Evolutionary conservation across 2,888 invertebrate species (phyloP).

Genomic region (Dione juno): DNA sequence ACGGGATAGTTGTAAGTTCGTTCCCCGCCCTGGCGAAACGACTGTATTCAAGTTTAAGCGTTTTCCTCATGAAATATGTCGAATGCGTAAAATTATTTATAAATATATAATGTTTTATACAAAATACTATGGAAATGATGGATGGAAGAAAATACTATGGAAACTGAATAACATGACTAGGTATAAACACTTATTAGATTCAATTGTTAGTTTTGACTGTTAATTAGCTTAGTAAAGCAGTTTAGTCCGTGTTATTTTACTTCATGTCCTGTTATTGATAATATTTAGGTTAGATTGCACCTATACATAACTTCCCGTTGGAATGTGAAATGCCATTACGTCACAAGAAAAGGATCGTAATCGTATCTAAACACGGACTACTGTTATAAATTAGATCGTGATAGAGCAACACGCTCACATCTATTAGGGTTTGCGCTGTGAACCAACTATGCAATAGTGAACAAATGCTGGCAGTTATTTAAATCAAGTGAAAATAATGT

Average conservation of each 20-base stretch:
- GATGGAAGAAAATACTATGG: no score
- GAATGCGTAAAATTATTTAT: no score
- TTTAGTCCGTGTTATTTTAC: no score
- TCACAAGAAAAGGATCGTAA: constrained; percentile 8
- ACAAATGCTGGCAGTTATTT: not conserved
- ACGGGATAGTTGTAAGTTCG: no score
- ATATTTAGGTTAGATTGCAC: not conserved
- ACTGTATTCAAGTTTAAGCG: no score
- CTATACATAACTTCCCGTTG: not conserved
- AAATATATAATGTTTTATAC: no score
- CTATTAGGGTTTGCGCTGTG: constrained; percentile 8
- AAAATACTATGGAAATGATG: no score
- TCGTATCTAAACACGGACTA: constrained; percentile 3
- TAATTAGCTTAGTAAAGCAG: not conserved
- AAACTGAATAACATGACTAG: no score
- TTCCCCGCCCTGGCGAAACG: not conserved
- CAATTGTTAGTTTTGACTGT: not conserved
- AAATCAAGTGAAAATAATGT: constrained; percentile 5
- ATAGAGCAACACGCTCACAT: constrained; percentile 26
- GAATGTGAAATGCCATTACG: constrained; percentile 4
- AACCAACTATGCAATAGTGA: not conserved
- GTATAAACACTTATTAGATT: no score
- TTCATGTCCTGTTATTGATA: no score
- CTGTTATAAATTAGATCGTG: constrained; percentile 24
- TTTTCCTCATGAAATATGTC: no score